Conservation (phyloP, 1,140 invertebrate genomes). For the Psilanteris sp. region DNA sequence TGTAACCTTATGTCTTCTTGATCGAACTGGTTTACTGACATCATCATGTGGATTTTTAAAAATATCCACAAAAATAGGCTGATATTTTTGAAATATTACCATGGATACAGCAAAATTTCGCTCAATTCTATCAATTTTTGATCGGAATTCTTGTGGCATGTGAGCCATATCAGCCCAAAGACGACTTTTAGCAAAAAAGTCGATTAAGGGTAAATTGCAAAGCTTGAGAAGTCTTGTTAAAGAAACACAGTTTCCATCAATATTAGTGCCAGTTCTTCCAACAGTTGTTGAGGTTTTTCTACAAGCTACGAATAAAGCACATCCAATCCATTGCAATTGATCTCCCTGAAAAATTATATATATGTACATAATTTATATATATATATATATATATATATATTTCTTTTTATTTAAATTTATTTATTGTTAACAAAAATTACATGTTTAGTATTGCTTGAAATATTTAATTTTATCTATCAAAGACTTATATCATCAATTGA, state of each 20-base stretch:
- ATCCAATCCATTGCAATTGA: slow-evolving; percentile 95
- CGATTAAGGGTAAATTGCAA: slow-evolving; percentile 93
- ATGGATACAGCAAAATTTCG: slow-evolving; percentile 96
- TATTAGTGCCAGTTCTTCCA: slow-evolving; percentile 83
- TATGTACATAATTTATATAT: too few relatives aligned
- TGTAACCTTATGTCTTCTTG: slow-evolving; percentile 85
- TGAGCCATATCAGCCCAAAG: slow-evolving; percentile 97
- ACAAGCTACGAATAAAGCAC: slow-evolving; percentile 95
- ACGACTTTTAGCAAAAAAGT: slow-evolving; percentile 97
- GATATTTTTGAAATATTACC: slow-evolving; percentile 95
- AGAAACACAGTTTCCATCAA: slow-evolving; percentile 96
- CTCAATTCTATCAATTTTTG: slow-evolving; percentile 92
- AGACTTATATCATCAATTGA: too few relatives aligned
- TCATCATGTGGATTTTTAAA: slow-evolving; percentile 85
- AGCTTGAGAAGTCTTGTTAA: slow-evolving; percentile 92
- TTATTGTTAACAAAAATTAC: too few relatives aligned
- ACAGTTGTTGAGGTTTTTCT: slow-evolving; percentile 90
- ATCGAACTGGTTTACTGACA: slow-evolving; percentile 80
- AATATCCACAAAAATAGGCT: slow-evolving; percentile 91
- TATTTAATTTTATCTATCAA: too few relatives aligned
- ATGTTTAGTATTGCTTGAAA: too few relatives aligned
- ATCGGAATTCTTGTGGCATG: slow-evolving; percentile 90
- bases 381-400: too few relatives aligned
- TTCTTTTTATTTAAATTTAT: too few relatives aligned
- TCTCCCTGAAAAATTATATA: slow-evolving; percentile 86